phyloP scores from a whole-genome alignment of 2,888 invertebrate species.

The Lasioglossum oenotherae region DNA sequence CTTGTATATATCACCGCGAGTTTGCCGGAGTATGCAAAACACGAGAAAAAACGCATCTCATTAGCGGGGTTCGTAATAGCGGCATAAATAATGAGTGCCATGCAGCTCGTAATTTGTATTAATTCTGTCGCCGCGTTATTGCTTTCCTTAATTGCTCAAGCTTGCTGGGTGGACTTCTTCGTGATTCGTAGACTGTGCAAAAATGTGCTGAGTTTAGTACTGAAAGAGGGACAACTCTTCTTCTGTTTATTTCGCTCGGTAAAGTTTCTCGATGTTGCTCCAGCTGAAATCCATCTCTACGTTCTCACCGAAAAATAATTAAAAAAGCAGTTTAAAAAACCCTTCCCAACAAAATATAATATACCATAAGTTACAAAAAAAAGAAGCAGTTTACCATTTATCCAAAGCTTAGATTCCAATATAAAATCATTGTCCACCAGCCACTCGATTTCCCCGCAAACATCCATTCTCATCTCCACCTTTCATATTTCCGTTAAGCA shows the following conservation, averaged over 20 bases:
- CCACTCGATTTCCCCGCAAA: background rate
- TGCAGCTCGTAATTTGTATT: slow-evolving; percentile 17
- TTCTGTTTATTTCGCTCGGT: too few species aligned
- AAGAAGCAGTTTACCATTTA: too few species aligned
- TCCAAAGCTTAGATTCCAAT: background rate
- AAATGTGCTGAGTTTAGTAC: background rate
- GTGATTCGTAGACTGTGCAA: background rate
- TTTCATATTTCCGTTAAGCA: background rate
- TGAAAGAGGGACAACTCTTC: background rate
- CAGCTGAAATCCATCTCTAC: too few species aligned
- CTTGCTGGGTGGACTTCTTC: background rate
- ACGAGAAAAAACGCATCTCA: slow-evolving; percentile 23
- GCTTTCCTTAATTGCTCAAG: slow-evolving; percentile 37
- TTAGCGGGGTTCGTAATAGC: slow-evolving; percentile 23
- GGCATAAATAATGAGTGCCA: slow-evolving; percentile 31
- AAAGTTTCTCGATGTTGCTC: too few species aligned
- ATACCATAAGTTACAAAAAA: too few species aligned
- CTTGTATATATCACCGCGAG: background rate
- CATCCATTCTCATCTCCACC: background rate
- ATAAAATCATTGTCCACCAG: background rate
- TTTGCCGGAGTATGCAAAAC: background rate
- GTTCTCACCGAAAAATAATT: too few species aligned
- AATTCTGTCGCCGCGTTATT: slow-evolving; percentile 37
- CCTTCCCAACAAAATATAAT: too few species aligned
- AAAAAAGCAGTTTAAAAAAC: too few species aligned